Percentiles rank a stretch among this genome's conserved stretches.
phyloP scores from a whole-genome alignment of 2,113 vertebrate species.

The Neogobius melanostomus region DNA sequence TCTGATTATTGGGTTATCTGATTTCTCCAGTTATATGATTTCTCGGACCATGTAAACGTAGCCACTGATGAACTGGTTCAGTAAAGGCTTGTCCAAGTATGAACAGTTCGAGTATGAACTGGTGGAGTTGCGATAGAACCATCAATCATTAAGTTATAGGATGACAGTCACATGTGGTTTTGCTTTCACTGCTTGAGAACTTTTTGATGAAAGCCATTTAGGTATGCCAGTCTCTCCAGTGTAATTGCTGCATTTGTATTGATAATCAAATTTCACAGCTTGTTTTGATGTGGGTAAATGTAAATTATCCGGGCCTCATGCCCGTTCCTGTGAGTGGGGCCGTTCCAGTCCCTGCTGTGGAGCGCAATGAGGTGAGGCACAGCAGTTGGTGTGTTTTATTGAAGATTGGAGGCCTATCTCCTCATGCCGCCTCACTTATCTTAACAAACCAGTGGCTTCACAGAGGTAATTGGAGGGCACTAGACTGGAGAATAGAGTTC shows the following conservation, averaged over 20 bases:
- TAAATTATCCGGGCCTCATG: slow-evolving; percentile 43
- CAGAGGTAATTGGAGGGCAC: slow-evolving; percentile 72
- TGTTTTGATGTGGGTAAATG: slow-evolving; percentile 37
- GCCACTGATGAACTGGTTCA: too few relatives aligned
- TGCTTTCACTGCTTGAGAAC: too few relatives aligned
- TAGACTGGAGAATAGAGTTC: slow-evolving; percentile 70
- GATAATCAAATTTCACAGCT: slow-evolving; percentile 8
- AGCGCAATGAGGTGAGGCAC: slow-evolving; percentile 63
- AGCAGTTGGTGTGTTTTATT: slow-evolving; percentile 71
- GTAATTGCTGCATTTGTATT: slow-evolving; percentile 34
- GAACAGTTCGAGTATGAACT: too few relatives aligned
- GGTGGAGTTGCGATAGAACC: too few relatives aligned
- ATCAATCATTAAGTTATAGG: too few relatives aligned
- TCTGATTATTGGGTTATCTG: too few relatives aligned
- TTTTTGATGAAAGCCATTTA: not conserved
- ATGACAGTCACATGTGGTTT: too few relatives aligned
- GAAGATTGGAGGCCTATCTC: slow-evolving; percentile 71
- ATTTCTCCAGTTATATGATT: too few relatives aligned
- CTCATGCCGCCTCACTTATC: slow-evolving; percentile 65
- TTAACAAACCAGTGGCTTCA: slow-evolving; percentile 72
- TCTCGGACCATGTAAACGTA: too few relatives aligned
- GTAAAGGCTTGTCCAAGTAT: too few relatives aligned
- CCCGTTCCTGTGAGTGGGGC: slow-evolving; percentile 47
- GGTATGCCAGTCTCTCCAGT: slow-evolving; percentile 11
- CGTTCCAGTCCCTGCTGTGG: slow-evolving; percentile 33